Conservation (phyloP, 2,888 invertebrate genomes). For the Troilus luridus region DNA sequence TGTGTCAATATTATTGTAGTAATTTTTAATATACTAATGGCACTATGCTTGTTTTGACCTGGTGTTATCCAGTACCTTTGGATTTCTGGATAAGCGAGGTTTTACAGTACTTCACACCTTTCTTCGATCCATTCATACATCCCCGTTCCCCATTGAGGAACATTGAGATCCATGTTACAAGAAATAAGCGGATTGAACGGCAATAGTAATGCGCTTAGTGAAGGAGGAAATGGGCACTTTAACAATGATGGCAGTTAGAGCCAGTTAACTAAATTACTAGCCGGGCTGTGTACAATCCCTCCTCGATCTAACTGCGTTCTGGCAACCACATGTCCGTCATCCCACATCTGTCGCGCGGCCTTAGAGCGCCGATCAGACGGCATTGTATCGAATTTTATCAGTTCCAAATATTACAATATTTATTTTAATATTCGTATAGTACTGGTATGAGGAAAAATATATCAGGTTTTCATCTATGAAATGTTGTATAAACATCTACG, state of each 20-base stretch:
- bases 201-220: conserved; percentile 13
- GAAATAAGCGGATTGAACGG: not conserved
- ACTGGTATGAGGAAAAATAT: too few species aligned
- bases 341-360: not conserved
- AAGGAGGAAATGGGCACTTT: conserved; percentile 41
- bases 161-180: not conserved
- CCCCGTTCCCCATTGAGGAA: not conserved
- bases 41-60: too few species aligned
- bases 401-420: not conserved
- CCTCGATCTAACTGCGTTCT: not conserved
- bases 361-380: not conserved
- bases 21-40: not conserved
- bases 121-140: not conserved
- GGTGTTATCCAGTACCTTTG: too few species aligned
- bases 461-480: too few species aligned
- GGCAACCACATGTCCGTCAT: not conserved
- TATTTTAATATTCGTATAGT: too few species aligned
- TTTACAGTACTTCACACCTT: not conserved
- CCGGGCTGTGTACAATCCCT: not conserved
- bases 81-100: too few species aligned
- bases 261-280: conserved; percentile 24
- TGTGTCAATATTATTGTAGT: too few species aligned
- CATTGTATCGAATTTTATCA: not conserved
- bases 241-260: conserved; percentile 34
- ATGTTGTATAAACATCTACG: too few species aligned